Evolutionary conservation across 2,888 invertebrate genomes (phyloP).

Genomic region (Athripsodes cinereus): DNA sequence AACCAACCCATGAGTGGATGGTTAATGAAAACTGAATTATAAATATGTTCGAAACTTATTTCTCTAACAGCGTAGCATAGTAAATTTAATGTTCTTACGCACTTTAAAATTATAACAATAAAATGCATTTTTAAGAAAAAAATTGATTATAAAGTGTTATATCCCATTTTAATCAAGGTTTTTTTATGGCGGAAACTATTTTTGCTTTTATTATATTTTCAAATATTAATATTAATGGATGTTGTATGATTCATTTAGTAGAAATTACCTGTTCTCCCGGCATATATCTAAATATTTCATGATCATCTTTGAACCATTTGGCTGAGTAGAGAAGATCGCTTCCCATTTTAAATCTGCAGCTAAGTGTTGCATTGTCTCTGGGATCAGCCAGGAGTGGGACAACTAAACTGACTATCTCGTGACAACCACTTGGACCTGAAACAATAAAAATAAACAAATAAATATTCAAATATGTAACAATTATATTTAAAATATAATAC

Average conservation of each 20-base stretch:
- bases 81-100: background rate
- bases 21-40: no score
- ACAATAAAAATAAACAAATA: no score
- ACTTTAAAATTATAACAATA: background rate
- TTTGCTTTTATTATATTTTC: no score
- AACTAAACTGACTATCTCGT: conserved; percentile 31
- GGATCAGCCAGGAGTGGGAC: conserved; percentile 34
- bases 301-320: conserved; percentile 38
- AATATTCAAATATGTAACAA: no score
- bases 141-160: no score
- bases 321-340: conserved; percentile 35
- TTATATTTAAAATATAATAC: no score
- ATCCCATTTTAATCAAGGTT: no score
- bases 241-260: no score
- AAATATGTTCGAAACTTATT: background rate
- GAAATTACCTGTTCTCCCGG: conserved; percentile 24
- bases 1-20: no score
- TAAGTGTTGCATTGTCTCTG: conserved; percentile 32
- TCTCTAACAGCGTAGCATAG: background rate
- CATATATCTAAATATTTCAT: conserved; percentile 36
- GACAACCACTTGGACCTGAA: conserved; percentile 19
- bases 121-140: no score
- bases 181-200: no score
- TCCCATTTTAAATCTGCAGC: conserved; percentile 35
- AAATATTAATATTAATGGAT: no score